phyloP scores from a whole-genome alignment of 1,140 invertebrate genomes.

The Drosophila elegans region DNA sequence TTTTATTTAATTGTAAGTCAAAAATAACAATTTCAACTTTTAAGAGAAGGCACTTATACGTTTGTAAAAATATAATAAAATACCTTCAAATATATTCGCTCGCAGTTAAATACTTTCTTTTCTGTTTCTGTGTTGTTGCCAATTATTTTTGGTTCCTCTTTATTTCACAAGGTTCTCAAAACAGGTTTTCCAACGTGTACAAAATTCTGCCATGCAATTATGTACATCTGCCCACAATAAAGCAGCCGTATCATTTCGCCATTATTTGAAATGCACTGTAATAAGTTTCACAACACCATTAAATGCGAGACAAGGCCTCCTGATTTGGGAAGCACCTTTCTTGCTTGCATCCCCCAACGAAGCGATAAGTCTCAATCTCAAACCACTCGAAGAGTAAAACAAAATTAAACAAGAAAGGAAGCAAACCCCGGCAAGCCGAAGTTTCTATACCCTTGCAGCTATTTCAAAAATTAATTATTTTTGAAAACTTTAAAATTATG shows the following conservation, averaged over 20 bases:
- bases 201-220: conserved; percentile 8
- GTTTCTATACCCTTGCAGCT: no score
- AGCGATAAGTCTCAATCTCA: background rate
- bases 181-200: conserved; percentile 2
- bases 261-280: conserved; percentile 3
- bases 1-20: no score
- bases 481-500: no score
- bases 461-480: no score
- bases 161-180: conserved; percentile 13
- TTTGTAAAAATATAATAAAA: no score
- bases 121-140: background rate
- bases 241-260: conserved; percentile 20
- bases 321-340: background rate
- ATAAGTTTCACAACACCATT: conserved; percentile 19
- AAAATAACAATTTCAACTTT: no score
- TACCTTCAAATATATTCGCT: background rate
- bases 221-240: background rate
- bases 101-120: background rate
- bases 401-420: no score
- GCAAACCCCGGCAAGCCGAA: no score
- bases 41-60: no score
- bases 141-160: background rate
- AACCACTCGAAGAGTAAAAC: no score
- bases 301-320: background rate
- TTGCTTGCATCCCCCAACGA: background rate